Evolutionary conservation across 2,888 invertebrate genomes (phyloP), one percentile per base, ranked within the genome.

Genomic region (Lydus trimaculatus): DNA sequence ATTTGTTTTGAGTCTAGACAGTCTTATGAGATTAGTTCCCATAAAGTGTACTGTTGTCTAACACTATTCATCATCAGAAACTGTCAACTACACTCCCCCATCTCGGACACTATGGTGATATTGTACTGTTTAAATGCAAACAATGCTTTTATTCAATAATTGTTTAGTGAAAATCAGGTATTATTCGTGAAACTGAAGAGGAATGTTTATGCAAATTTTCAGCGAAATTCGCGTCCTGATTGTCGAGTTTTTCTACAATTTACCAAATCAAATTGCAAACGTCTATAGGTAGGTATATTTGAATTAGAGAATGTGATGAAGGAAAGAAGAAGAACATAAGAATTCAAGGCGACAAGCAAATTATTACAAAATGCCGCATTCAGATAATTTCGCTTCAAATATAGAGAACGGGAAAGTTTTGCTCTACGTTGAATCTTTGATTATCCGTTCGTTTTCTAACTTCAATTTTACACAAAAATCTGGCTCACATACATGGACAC

Each of bases 341-440:
- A 36, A 36, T 36, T 36, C 15, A 17, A 7, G n/a, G 6, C 28
- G 25, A 59, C 31, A 33, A 31, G 28, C 28, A 28, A 28, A 28
- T 28, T 28, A 59, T 59, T 31, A 59, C 59, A 3, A 20, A 31
- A n/a, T 7, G n/a, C 15, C 60, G 60, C 60, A 33, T 33, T 36
- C 20, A n/a, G 17, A 60, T 60, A 60, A 60, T 60, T 60, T 31
- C 33, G 4, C 31, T 60, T n/a, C 33, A 59, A 59, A 33, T 11
- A 1, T 17, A 13, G 5, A 15, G 20, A 59, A 59, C 31, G n/a
- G n/a, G n/a, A 7, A 6, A 17, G 5, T 43, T 43, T 43, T 17
- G 39, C 39, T 20, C 6, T 60, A n/a, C n/a, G 60, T 25, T 60
- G 60, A 60, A 60, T 60, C 17, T 23, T 2, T 31, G 36, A 60